Percentiles rank a stretch among this genome's conserved stretches.
phyloP scores from a whole-genome alignment of 2,797 vertebrate species.

The Anguilla pacifica region DNA sequence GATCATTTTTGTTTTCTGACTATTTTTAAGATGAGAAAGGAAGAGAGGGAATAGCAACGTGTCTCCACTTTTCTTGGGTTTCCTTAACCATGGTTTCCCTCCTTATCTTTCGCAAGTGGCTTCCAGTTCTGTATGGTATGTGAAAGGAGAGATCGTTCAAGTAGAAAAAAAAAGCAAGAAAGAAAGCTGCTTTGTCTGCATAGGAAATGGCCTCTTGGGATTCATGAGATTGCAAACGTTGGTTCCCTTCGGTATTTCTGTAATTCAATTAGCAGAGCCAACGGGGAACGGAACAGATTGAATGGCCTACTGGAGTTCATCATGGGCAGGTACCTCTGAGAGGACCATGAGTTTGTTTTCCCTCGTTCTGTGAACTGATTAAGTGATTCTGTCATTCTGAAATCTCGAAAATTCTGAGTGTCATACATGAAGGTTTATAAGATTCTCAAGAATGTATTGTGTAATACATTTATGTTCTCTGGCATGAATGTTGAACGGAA shows the following conservation, averaged over 20 bases:
- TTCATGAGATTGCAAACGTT: background rate
- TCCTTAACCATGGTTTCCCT: conserved; percentile 45
- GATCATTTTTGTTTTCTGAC: conserved; percentile 40
- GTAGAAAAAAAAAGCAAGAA: background rate
- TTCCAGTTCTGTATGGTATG: conserved; percentile 73
- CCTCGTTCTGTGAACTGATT: background rate
- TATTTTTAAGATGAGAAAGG: conserved; percentile 38
- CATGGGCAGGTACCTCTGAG: background rate
- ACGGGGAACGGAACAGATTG: background rate
- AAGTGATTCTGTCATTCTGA: background rate
- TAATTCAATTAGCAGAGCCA: background rate
- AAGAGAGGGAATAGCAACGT: conserved; percentile 58
- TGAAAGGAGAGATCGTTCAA: background rate
- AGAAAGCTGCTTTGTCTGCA: conserved; percentile 9
- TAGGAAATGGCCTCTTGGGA: background rate
- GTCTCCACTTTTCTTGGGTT: conserved; percentile 39
- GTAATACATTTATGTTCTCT: background rate
- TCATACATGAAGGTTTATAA: background rate
- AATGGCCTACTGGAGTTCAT: background rate
- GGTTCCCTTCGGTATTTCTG: conserved; percentile 15
- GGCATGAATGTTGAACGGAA: background rate
- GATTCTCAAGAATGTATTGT: background rate
- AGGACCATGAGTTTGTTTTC: background rate
- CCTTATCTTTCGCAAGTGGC: conserved; percentile 73
- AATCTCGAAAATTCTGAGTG: background rate